phyloP scores from a whole-genome alignment of 2,113 vertebrate species.

The Blennius ocellaris region DNA sequence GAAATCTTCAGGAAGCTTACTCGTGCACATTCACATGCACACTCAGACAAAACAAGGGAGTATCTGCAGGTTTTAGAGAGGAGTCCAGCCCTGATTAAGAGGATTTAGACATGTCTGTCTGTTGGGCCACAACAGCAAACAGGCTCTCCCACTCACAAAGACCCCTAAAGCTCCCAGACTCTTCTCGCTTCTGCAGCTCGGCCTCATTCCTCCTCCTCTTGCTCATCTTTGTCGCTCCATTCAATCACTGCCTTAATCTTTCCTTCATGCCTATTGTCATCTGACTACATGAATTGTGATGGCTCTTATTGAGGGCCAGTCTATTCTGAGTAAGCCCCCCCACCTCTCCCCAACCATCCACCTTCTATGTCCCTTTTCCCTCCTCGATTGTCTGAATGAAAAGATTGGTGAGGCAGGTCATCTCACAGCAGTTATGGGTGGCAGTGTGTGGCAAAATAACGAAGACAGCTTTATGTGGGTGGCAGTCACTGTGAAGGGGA shows the following conservation, averaged over 20 bases:
- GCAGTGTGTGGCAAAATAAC: conserved; percentile 27
- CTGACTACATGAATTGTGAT: conserved; percentile 26
- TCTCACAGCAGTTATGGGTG: conserved; percentile 49
- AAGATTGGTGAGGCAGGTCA: conserved; percentile 39
- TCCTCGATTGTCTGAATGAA: conserved; percentile 34
- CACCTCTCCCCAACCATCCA: no score
- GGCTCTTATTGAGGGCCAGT: conserved; percentile 22
- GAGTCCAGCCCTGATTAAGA: conserved; percentile 52
- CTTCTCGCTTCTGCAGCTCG: conserved; percentile 19
- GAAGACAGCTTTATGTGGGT: conserved; percentile 36
- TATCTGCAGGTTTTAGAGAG: conserved; percentile 47
- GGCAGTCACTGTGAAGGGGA: conserved; percentile 13
- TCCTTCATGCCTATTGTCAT: conserved; percentile 16
- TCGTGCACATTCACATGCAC: conserved; percentile 29
- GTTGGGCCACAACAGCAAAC: conserved; percentile 33
- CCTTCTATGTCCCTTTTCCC: conserved; percentile 7
- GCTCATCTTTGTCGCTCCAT: conserved; percentile 30
- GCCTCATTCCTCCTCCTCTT: conserved; percentile 23
- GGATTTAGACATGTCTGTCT: conserved; percentile 57
- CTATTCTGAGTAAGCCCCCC: conserved; percentile 5
- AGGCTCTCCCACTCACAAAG: conserved; percentile 7
- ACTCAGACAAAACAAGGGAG: conserved; percentile 42
- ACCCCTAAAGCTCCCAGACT: conserved; percentile 11
- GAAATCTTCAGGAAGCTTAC: conserved; percentile 44
- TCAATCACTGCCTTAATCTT: conserved; percentile 35